Evolutionary conservation across 2,888 invertebrate species (phyloP).

Genomic region (Rapana venosa): DNA sequence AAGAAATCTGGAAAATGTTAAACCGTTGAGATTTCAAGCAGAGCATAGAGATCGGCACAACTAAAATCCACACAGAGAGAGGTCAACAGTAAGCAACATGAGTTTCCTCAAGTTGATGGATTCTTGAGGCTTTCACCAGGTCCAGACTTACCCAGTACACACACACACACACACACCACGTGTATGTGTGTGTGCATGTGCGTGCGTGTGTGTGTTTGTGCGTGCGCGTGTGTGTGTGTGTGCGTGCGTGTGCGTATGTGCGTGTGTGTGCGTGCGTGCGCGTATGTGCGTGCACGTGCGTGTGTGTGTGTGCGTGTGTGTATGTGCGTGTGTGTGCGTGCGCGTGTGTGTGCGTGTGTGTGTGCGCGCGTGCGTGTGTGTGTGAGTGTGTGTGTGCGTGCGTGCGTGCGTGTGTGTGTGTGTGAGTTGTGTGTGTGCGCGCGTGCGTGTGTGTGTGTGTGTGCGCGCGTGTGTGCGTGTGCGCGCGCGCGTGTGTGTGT

Average conservation of each 20-base stretch:
- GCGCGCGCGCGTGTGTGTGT: background rate
- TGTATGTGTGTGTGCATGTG: background rate
- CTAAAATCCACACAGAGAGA: too few relatives aligned
- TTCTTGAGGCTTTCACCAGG: too few relatives aligned
- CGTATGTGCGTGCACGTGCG: background rate
- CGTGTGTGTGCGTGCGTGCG: background rate
- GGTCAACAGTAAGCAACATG: too few relatives aligned
- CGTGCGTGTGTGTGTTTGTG: background rate
- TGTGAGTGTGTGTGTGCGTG: background rate
- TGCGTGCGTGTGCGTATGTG: background rate
- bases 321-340: background rate
- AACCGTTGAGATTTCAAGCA: too few relatives aligned
- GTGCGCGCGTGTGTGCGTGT: background rate
- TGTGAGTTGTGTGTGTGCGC: background rate
- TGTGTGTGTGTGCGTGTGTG: conserved; percentile 6
- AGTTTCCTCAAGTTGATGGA: too few relatives aligned
- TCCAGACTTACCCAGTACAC: too few relatives aligned
- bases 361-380: background rate
- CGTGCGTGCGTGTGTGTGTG: conserved; percentile 4
- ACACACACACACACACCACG: background rate
- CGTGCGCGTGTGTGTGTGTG: conserved; percentile 4
- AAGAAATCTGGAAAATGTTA: too few relatives aligned
- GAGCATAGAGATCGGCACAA: too few relatives aligned
- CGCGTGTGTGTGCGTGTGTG: background rate
- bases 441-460: background rate